Evolutionary conservation across 2,797 vertebrate genomes (phyloP).

Genomic region (Allobates femoralis): DNA sequence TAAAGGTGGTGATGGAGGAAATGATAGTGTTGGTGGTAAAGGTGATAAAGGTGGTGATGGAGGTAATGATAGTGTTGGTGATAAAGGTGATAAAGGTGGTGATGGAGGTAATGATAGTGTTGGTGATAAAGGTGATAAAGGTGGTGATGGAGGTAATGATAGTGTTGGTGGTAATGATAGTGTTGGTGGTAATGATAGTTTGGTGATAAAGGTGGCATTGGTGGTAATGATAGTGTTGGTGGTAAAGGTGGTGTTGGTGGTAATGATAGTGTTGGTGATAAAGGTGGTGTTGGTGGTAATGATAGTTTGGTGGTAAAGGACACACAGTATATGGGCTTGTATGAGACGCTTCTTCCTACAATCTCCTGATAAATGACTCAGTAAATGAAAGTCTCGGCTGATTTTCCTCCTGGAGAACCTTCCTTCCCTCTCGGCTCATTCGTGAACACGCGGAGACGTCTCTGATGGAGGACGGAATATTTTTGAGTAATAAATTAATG

Average conservation of each 20-base stretch:
- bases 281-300: background rate
- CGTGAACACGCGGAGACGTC: background rate
- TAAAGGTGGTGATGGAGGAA: no score
- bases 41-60: background rate
- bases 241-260: background rate
- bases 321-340: no score
- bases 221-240: no score
- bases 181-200: no score
- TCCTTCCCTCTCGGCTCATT: background rate
- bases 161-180: no score
- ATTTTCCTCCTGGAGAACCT: background rate
- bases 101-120: no score
- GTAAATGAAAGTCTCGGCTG: background rate
- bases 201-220: background rate
- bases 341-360: background rate
- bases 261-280: no score
- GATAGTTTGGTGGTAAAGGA: no score
- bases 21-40: no score
- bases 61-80: no score
- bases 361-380: background rate
- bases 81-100: no score
- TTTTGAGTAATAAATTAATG: constrained; percentile 22
- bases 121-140: no score
- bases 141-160: background rate
- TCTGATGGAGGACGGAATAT: background rate